Evolutionary conservation across 2,113 vertebrate genomes (phyloP).

Genomic region (Sinocyclocheilus maitianheensis): DNA sequence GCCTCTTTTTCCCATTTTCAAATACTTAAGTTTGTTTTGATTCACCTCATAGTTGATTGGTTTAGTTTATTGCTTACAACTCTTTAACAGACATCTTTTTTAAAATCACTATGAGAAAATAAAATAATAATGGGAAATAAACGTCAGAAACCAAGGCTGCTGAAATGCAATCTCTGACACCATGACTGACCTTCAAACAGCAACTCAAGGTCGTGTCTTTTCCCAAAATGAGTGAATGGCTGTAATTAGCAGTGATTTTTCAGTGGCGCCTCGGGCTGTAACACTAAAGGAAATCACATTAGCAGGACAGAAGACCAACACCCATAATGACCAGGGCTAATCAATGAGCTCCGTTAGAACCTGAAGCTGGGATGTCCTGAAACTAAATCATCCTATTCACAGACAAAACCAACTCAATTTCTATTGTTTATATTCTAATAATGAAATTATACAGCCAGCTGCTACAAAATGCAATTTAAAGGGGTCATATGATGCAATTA

Average conservation of each 20-base stretch:
- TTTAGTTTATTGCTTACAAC: background rate
- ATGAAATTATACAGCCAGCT: background rate
- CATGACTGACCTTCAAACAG: constrained; percentile 4
- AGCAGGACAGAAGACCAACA: constrained; percentile 21
- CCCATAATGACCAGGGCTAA: constrained; percentile 27
- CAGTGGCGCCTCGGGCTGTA: constrained; percentile 15
- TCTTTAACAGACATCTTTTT: background rate
- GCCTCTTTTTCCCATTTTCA: too few species aligned
- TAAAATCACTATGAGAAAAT: background rate
- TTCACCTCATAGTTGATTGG: background rate
- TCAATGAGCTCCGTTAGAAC: constrained; percentile 40
- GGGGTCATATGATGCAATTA: too few species aligned
- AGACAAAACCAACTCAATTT: background rate
- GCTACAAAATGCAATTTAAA: background rate
- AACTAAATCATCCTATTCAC: constrained; percentile 37
- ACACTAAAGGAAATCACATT: constrained; percentile 48
- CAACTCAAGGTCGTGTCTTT: background rate
- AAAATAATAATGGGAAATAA: background rate
- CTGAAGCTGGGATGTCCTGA: background rate
- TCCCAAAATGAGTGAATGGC: constrained; percentile 1
- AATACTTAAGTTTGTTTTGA: background rate
- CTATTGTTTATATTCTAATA: background rate
- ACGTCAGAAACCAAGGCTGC: background rate
- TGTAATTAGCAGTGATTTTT: constrained; percentile 18
- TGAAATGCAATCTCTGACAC: background rate